Base-by-base conservation (phyloP, 1,140 invertebrate genomes). In the Rhagoletis zephyria region DNA sequence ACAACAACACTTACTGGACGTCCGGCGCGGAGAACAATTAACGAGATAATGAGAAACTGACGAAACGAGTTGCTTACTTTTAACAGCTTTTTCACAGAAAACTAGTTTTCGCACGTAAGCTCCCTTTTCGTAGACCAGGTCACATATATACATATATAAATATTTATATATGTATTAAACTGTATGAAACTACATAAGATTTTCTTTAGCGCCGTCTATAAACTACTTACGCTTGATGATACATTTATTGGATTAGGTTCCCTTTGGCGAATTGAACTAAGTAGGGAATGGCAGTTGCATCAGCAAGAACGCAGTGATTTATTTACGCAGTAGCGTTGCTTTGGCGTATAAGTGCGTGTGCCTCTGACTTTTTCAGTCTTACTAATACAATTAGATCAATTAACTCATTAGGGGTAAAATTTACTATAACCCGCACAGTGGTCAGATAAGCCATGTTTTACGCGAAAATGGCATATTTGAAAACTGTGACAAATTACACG, bases 311-410 rank as follows among this genome's bases (percentile, higher is more conserved):
- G 51, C 51, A 56, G 4, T 56, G 51, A 56, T 56, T 56, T 56
- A 6, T 56, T 56, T 9, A 56, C 9, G 19, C 9, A 9, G 64
- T 7, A n/a, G n/a, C n/a, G n/a, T n/a, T n/a, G n/a, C n/a, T n/a
- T 10, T 67, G 10, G 64, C 3, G 10, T 40, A 30, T 9, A 3
- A 3, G 10, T 40, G 64, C 51, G 30, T 6, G 19, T 30, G 7
- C 10, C 3, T 30, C 30, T 42, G 6, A 3, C 64, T 30, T 81
- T 81, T 81, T 9, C 74, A 56, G 56, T 19, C 48, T 56, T 48
- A 81, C n/a, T 56, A 81, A 81, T 16, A 9, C 6, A 81, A 51
- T 81, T 81, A 56, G 74, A 81, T 30, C 48, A 56, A 56, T 81
- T 56, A 40, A 10, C 30, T n/a, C 64, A 30, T 6, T 16, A 67